Evolutionary conservation across 2,888 invertebrate genomes (phyloP).

Genomic region (Rhagium mordax): DNA sequence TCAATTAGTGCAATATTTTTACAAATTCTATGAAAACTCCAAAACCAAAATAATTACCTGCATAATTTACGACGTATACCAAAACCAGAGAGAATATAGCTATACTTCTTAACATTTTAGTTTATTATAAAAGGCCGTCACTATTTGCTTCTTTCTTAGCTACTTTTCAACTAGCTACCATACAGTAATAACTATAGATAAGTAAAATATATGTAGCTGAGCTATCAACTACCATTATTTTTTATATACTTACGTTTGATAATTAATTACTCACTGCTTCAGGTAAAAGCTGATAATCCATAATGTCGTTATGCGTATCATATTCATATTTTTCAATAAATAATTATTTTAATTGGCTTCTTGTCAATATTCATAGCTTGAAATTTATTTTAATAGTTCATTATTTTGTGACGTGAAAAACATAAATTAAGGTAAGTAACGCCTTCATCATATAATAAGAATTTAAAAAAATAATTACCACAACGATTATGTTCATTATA

Average conservation of each 20-base stretch:
- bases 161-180: not conserved
- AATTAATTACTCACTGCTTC: not conserved
- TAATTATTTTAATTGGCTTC: not conserved
- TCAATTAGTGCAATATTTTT: too few species aligned
- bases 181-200: not conserved
- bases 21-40: not conserved
- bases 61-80: not conserved
- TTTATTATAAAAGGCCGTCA: not conserved
- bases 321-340: not conserved
- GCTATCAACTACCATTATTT: not conserved
- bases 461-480: too few species aligned
- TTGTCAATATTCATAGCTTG: not conserved
- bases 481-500: too few species aligned
- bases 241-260: not conserved
- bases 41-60: not conserved
- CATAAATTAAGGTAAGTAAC: not conserved
- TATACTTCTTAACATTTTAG: not conserved
- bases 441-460: too few species aligned
- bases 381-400: not conserved
- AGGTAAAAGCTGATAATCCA: not conserved
- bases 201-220: not conserved
- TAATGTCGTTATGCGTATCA: not conserved
- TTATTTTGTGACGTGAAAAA: not conserved
- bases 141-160: not conserved
- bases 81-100: not conserved